A percentile compares a stretch with the other conserved stretches of the same genome.
Evolutionary conservation across 2,113 vertebrate species (phyloP).

Genomic region (Anarhynchus alexandrinus): DNA sequence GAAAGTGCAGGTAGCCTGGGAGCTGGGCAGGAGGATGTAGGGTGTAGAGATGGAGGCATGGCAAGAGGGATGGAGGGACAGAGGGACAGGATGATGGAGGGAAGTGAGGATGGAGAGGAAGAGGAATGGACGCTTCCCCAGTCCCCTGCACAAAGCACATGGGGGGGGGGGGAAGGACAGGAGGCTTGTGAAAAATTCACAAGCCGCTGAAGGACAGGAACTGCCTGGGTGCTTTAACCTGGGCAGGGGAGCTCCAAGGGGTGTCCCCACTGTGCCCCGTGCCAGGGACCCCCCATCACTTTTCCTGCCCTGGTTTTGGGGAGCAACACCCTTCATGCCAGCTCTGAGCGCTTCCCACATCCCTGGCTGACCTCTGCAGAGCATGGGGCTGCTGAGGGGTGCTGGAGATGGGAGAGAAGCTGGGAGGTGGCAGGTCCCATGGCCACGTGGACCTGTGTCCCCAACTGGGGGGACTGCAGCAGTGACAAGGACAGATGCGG

Average conservation of each 20-base stretch:
- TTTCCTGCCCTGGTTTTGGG: neutral
- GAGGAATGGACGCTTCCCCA: neutral
- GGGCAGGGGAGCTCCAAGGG: neutral
- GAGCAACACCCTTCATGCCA: neutral
- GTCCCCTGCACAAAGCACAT: neutral
- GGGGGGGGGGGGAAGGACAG: neutral
- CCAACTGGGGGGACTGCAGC: accelerated
- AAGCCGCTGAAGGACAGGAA: neutral
- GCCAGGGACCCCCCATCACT: neutral
- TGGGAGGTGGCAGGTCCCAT: neutral
- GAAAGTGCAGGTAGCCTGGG: neutral
- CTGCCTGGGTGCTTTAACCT: neutral
- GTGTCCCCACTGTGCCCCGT: neutral
- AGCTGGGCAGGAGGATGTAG: neutral
- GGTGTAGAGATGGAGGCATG: neutral
- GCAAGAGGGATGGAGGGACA: neutral
- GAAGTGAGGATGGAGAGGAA: neutral
- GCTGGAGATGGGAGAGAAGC: neutral
- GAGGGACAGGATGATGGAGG: neutral
- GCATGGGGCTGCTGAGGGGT: neutral
- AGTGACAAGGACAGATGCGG: neutral
- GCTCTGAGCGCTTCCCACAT: neutral
- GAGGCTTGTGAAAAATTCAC: neutral
- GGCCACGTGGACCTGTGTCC: neutral
- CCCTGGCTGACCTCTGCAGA: neutral